A percentile compares a stretch with the other conserved stretches of the same genome.
phyloP scores from a whole-genome alignment of 2,888 invertebrate species.

The Pterostichus madidus region DNA sequence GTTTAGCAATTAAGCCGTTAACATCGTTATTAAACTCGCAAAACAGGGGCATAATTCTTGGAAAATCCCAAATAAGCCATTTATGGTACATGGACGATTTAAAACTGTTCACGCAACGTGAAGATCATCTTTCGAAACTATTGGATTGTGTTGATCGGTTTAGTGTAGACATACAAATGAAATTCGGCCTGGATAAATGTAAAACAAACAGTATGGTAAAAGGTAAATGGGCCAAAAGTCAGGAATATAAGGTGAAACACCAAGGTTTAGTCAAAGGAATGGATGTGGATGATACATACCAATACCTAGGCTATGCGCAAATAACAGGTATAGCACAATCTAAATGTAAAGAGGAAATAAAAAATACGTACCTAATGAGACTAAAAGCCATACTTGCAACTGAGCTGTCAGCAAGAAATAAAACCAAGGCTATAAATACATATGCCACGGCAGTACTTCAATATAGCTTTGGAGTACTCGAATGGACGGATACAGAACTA shows the following conservation, averaged over 20 bases:
- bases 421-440: not conserved
- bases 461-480: constrained; percentile 3
- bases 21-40: too few relatives aligned
- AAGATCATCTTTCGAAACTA: not conserved
- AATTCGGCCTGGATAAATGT: constrained; percentile 8
- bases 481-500: not conserved
- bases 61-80: not conserved
- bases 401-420: not conserved
- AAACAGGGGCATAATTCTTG: too few relatives aligned
- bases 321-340: not conserved
- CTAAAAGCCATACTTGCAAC: not conserved
- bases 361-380: not conserved
- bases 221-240: not conserved
- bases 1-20: too few relatives aligned
- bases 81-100: constrained; percentile 3
- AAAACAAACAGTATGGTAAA: constrained; percentile 2
- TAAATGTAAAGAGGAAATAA: not conserved
- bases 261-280: not conserved
- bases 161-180: not conserved
- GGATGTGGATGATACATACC: not conserved
- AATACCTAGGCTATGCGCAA: not conserved
- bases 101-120: not conserved
- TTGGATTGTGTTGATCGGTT: not conserved
- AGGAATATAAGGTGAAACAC: not conserved
- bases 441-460: not conserved